These are phyloP conservation scores for Ciconia boyciana DNA, from an alignment of 2,113 vertebrate genomes.

Conservation along the genomic window DNA sequence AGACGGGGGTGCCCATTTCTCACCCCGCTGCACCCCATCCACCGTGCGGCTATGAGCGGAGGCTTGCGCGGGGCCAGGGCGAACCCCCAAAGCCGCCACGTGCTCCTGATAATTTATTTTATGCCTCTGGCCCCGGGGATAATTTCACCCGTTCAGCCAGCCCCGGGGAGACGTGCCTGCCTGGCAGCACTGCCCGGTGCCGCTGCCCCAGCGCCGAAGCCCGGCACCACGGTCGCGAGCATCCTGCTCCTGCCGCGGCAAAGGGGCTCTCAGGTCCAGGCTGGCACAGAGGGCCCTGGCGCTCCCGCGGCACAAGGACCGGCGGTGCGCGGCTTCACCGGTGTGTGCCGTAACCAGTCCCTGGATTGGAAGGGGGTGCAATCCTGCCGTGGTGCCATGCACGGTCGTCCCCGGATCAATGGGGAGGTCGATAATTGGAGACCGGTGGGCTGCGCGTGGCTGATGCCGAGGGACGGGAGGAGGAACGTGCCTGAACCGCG, in stretches of 20 bases:
- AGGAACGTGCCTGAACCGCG: background rate
- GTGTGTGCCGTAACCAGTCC: background rate
- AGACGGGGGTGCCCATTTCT: too few relatives aligned
- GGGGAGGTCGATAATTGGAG: background rate
- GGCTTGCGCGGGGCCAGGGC: too few relatives aligned
- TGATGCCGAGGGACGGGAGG: background rate
- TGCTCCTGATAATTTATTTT: background rate
- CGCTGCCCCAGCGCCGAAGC: background rate
- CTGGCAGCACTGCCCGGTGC: background rate
- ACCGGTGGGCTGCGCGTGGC: background rate
- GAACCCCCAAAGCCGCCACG: background rate
- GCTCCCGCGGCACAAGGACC: background rate
- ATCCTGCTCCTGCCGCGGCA: background rate
- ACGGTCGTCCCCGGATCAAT: background rate
- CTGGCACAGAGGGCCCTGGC: background rate
- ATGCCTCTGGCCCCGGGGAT: background rate
- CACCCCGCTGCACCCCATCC: background rate
- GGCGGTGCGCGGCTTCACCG: fast-evolving
- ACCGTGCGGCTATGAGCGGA: fast-evolving
- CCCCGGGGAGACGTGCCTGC: background rate
- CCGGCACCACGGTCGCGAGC: background rate
- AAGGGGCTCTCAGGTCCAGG: background rate
- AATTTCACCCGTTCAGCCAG: background rate
- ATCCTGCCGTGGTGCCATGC: too few relatives aligned
- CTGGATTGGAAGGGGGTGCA: background rate